Evolutionary conservation across 2,888 invertebrate genomes (phyloP).

Genomic region (Pollenia griseotomentosa): DNA sequence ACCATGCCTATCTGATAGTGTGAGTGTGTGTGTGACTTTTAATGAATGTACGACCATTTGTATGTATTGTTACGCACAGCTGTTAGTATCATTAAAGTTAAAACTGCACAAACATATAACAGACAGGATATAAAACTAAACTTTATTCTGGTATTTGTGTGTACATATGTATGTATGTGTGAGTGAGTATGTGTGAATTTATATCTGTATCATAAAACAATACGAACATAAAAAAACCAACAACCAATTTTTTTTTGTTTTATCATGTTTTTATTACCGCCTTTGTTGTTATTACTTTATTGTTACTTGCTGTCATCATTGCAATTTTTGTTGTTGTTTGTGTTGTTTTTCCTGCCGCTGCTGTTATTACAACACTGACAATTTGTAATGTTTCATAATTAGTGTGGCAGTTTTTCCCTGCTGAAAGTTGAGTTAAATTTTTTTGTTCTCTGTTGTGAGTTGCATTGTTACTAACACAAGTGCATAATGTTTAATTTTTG

Average conservation of each 20-base stretch:
- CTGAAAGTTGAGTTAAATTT: background rate
- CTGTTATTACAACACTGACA: conserved; percentile 56
- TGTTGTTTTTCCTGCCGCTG: background rate
- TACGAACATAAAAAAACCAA: conserved; percentile 14
- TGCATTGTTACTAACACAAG: background rate
- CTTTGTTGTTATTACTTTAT: conserved; percentile 21
- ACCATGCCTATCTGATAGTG: background rate
- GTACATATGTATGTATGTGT: background rate
- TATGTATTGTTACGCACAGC: conserved; percentile 56
- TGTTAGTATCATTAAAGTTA: conserved; percentile 60
- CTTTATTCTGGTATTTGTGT: conserved; percentile 28
- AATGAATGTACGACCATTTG: background rate
- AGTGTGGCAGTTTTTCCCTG: conserved; percentile 55
- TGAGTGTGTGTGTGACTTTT: background rate
- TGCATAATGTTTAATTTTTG: conserved; percentile 27
- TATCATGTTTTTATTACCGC: conserved; percentile 34
- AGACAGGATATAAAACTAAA: conserved; percentile 26
- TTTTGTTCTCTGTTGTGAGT: conserved; percentile 16
- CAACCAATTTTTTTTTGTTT: conserved; percentile 34
- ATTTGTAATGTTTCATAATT: conserved; percentile 65
- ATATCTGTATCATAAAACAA: conserved; percentile 16
- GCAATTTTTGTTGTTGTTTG: background rate
- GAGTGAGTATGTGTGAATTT: background rate
- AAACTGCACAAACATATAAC: conserved; percentile 40
- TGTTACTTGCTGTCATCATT: conserved; percentile 22